These are phyloP conservation scores for Dolichoris vasculosae DNA, from an alignment of 1,140 invertebrate species.

Conservation along the genomic window DNA sequence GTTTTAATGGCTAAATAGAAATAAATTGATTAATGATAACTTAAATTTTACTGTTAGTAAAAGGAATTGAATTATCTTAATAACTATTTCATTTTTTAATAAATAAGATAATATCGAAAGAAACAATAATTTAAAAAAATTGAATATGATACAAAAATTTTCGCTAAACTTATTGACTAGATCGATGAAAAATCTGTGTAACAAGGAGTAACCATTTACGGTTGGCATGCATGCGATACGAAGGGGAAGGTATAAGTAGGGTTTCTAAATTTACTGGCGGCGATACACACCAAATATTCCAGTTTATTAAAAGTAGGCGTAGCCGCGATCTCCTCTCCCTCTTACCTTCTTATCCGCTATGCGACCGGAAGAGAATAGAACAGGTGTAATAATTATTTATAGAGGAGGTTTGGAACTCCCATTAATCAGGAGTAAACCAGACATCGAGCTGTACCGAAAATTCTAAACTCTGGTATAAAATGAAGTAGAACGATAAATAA, in stretches of 20 bases:
- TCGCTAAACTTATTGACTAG: too few relatives aligned
- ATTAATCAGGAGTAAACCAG: background rate
- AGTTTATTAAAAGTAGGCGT: slow-evolving; percentile 73
- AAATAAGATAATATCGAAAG: too few relatives aligned
- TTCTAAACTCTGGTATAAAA: background rate
- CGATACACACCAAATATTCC: slow-evolving; percentile 64
- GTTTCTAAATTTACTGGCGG: slow-evolving; percentile 66
- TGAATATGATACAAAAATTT: too few relatives aligned
- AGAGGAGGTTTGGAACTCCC: slow-evolving; percentile 41
- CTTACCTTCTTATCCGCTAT: background rate
- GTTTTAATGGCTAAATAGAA: too few relatives aligned
- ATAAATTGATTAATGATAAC: too few relatives aligned
- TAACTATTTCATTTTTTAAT: too few relatives aligned
- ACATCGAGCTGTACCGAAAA: background rate
- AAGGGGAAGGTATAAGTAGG: slow-evolving; percentile 43
- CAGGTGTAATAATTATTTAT: slow-evolving; percentile 72
- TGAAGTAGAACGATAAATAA: slow-evolving; percentile 3
- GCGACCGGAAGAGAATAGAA: slow-evolving; percentile 51
- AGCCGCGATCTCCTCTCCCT: slow-evolving; percentile 19
- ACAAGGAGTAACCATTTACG: slow-evolving; percentile 60
- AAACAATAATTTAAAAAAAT: too few relatives aligned
- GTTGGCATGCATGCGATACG: slow-evolving; percentile 26
- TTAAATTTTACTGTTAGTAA: too few relatives aligned
- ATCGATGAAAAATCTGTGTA: too few relatives aligned
- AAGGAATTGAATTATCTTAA: too few relatives aligned